Evolutionary conservation across 2,113 vertebrate species (phyloP).

Genomic region (Circaetus cinerascens): DNA sequence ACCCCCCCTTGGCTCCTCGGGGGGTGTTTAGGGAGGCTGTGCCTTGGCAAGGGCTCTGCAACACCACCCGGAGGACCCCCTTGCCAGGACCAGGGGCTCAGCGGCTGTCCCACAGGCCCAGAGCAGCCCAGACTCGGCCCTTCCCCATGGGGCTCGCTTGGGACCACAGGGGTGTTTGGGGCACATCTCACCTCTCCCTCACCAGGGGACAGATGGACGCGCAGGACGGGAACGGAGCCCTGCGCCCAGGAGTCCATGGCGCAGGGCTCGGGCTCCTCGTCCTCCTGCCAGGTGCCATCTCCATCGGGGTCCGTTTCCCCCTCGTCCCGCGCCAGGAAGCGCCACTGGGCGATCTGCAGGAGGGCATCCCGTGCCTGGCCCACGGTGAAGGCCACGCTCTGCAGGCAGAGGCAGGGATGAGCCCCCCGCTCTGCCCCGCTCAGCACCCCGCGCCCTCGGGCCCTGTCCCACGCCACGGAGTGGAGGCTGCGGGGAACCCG

Average conservation of each 20-base stretch:
- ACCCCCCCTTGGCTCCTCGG: no score
- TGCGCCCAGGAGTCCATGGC: slow-evolving; percentile 73
- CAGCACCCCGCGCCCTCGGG: rapidly evolving
- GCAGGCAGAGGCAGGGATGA: not conserved
- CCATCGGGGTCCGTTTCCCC: slow-evolving; percentile 56
- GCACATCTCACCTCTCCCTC: slow-evolving; percentile 20
- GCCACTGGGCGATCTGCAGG: slow-evolving; percentile 65
- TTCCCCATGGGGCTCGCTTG: not conserved
- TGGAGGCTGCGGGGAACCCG: not conserved
- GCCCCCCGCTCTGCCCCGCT: no score
- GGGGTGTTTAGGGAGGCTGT: not conserved
- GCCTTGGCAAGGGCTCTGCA: not conserved
- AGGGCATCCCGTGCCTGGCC: slow-evolving; percentile 72
- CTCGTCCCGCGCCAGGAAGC: slow-evolving; percentile 73
- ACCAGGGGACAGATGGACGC: not conserved
- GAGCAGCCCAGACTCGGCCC: not conserved
- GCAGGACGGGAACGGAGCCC: slow-evolving; percentile 66
- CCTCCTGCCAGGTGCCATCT: not conserved
- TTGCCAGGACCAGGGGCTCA: no score
- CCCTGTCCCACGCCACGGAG: no score
- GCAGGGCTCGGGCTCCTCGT: slow-evolving; percentile 68
- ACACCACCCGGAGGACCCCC: not conserved
- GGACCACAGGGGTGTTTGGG: no score
- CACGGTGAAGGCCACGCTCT: slow-evolving; percentile 77
- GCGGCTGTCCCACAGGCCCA: no score